Evolutionary conservation across 2,888 invertebrate species (phyloP), one percentile per base, ranked within the genome.

Genomic region (Zaprionus bogoriensis): DNA sequence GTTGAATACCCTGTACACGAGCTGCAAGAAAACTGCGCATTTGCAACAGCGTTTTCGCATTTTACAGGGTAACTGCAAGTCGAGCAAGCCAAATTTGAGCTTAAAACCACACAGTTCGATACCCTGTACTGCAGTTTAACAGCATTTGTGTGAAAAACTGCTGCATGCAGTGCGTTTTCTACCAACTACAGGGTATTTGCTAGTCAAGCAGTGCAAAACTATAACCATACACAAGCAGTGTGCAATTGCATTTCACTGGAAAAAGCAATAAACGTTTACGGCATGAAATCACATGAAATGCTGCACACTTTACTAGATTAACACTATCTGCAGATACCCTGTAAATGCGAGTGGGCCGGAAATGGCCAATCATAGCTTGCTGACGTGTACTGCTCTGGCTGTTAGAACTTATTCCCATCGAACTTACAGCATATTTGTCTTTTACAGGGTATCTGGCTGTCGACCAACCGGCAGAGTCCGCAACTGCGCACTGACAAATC

Each of bases 261-360:
- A 53, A 51, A 53, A 36, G 53, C 46, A 53, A 53, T 53, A 36
- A 46, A 46, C 22, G 14, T 45, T 36, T 46, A 9, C 17, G 14
- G 32, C 17, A 36, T n/a, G n/a, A n/a, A n/a, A 36, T 36, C 14
- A 14, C 7, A n/a, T n/a, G 7, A 46, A 36, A 53, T 19, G 9
- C 12, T 53, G 45, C 30, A 5, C n/a, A n/a, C n/a, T n/a, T n/a
- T n/a, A n/a, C 32, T 10, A 25, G 32, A n/a, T 53, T 53, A 19
- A 32, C 5, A n/a, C 23, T 32, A 45, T 27, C 25, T 36, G 23
- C 4, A 3, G 6, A 36, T 36, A 36, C 47, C 46, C 53, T 25
- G 0, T 19, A 14, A 19, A 20, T n/a, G 1, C 0, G 12, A n/a
- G 7, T 32, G 6, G 5, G 14, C 12, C 9, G 9, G 7, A 6